Evolutionary conservation across 2,797 vertebrate genomes (phyloP).

Genomic region (Brachyrhaphis roseni): DNA sequence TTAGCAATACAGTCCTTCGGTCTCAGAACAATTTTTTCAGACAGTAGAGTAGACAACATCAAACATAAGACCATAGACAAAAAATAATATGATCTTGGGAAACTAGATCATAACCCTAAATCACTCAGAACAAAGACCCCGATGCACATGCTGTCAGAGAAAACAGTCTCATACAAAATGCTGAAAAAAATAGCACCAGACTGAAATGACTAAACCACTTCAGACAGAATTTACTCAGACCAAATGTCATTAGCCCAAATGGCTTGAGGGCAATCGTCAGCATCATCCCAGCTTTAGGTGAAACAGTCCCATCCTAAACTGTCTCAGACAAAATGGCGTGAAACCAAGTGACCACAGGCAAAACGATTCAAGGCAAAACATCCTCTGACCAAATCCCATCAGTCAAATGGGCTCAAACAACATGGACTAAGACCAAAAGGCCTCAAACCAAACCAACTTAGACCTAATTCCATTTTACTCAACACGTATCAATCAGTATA

Average conservation of each 20-base stretch:
- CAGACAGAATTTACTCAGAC: not conserved
- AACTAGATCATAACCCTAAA: not conserved
- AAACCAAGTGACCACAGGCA: not conserved
- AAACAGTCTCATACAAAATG: not conserved
- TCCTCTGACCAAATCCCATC: not conserved
- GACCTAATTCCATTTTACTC: not conserved
- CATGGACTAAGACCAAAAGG: not conserved
- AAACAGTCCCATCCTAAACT: not conserved
- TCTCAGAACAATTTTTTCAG: not conserved
- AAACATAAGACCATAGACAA: not conserved
- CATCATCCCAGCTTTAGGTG: not conserved
- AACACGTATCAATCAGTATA: not conserved
- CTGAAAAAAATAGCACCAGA: not conserved
- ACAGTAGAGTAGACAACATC: not conserved
- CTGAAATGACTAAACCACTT: not conserved
- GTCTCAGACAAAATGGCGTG: not conserved
- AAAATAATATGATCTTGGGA: not conserved
- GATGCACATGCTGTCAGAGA: not conserved
- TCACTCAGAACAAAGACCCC: not conserved
- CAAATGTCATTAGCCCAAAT: not conserved
- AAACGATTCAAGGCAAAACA: not conserved
- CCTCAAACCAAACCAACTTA: not conserved
- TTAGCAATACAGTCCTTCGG: conserved; percentile 24
- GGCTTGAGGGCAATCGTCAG: not conserved
- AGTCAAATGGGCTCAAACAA: not conserved